Evolutionary conservation across 2,113 vertebrate species (phyloP), one percentile per base, ranked within the genome.

Genomic region (Formicarius rufipectus): DNA sequence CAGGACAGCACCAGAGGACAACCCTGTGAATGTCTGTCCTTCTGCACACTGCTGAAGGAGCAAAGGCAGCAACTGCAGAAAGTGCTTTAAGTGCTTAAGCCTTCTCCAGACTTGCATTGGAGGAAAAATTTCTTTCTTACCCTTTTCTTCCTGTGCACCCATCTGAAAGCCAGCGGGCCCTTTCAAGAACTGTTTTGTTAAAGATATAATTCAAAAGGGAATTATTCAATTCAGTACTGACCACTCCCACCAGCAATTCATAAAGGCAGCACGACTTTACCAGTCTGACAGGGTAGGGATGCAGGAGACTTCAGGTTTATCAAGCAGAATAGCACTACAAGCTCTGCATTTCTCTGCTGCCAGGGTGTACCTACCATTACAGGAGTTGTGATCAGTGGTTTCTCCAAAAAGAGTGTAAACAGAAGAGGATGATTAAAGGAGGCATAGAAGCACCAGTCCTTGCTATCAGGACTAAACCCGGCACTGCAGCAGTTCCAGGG

Each of bases 131-230:
- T 77, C 24, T 82, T 88, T 84, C 60, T 55, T n/a, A 49, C 1
- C 0, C 18, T 87, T 90, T 83, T 93, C 52, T 93, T 91, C 52
- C 35, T 23, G 2, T 68, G 64, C 33, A 84, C 31, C 42, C n/a
- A 77, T 68, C 49, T 7, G 1, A 84, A 94, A 77, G 22, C 12
- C 19, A 52, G 81, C 42, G 25, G 42, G 47, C 3, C 24, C 88
- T 77, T 88, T 72, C 52, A 80, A 75, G 47, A 68, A 68, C 35
- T 93, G 55, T 58, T 85, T 71, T 63, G 59, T 78, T 93, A 53
- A 88, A 92, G 24, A 49, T 59, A 60, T 35, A 81, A 64, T 81
- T 92, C n/a, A 86, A 95, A 90, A 77, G 33, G n/a, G n/a, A 93
- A 64, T 95, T 68, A 78, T 77, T 80, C 50, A 75, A 56, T 77